Percentiles rank a stretch among this genome's conserved stretches.
Evolutionary conservation across 35 echinoderm and acorn worm genomes (phyloP).

Genomic region (Apostichopus japonicus): DNA sequence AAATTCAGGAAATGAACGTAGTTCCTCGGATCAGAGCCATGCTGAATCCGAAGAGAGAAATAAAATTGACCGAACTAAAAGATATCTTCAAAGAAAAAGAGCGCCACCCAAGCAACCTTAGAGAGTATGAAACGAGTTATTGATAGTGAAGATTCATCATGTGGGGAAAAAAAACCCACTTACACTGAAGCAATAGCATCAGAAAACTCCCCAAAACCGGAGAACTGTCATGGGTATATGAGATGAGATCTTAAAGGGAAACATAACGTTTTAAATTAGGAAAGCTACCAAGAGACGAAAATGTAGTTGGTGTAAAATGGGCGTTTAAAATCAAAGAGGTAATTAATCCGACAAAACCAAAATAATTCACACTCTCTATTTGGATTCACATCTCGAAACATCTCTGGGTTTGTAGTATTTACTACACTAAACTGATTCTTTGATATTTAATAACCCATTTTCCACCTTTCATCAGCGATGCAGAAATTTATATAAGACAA

Average conservation of each 20-base stretch:
- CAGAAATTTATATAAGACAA: no score
- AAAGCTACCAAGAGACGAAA: neutral
- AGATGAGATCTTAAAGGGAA: conserved; percentile 62
- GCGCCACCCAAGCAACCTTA: conserved; percentile 19
- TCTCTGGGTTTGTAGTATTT: no score
- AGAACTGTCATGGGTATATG: conserved; percentile 42
- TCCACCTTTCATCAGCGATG: no score
- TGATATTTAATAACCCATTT: no score
- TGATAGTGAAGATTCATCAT: neutral
- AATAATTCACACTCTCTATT: no score
- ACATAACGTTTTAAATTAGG: conserved; percentile 31
- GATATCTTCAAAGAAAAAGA: conserved; percentile 30
- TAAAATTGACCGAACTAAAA: conserved; percentile 11
- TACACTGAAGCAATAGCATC: conserved; percentile 35
- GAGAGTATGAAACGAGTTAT: conserved; percentile 10
- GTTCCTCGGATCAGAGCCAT: neutral
- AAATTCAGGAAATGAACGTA: neutral
- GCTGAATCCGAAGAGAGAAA: neutral
- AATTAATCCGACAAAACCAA: no score
- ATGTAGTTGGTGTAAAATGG: neutral
- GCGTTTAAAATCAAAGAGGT: no score
- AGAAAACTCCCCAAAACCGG: conserved; percentile 32
- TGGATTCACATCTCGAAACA: no score
- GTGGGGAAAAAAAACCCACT: conserved; percentile 12
- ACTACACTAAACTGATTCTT: no score